phyloP scores from a whole-genome alignment of 2,888 invertebrate genomes.

The Mesorhabditis belari region DNA sequence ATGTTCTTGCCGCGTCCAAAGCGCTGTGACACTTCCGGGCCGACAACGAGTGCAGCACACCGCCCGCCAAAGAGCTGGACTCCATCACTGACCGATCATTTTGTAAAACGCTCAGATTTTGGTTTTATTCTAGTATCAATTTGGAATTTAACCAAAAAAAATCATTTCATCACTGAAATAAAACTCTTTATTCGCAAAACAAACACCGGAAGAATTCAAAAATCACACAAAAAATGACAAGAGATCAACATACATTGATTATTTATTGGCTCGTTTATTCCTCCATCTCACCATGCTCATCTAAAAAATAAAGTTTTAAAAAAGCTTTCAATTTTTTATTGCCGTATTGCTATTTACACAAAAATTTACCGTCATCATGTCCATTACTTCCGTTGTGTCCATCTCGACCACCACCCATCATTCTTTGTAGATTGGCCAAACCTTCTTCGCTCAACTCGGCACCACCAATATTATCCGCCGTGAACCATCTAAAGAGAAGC shows the following conservation, averaged over 20 bases:
- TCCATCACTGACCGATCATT: too few species aligned
- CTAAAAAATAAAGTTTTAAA: neutral
- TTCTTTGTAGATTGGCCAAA: slow-evolving; percentile 36
- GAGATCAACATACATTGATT: neutral
- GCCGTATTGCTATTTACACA: too few species aligned
- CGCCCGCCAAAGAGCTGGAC: too few species aligned
- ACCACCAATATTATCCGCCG: slow-evolving; percentile 26
- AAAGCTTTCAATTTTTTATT: too few species aligned
- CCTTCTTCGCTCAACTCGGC: slow-evolving; percentile 40
- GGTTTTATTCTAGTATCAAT: too few species aligned
- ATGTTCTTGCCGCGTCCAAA: slow-evolving; percentile 17
- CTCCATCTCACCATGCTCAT: neutral
- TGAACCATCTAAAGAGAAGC: slow-evolving; percentile 20
- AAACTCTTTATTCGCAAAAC: too few species aligned
- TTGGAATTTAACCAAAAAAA: too few species aligned
- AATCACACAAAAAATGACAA: neutral
- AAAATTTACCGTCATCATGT: slow-evolving; percentile 7
- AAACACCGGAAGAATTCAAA: too few species aligned
- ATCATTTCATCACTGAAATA: too few species aligned
- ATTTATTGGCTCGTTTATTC: neutral
- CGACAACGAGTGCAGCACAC: slow-evolving; percentile 20
- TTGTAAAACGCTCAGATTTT: too few species aligned
- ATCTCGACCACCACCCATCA: slow-evolving; percentile 19
- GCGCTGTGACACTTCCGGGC: slow-evolving; percentile 14
- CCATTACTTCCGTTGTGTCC: slow-evolving; percentile 2